These are phyloP conservation scores for Zaprionus africanus DNA, from an alignment of 1,140 invertebrate species.

Conservation along the genomic window DNA sequence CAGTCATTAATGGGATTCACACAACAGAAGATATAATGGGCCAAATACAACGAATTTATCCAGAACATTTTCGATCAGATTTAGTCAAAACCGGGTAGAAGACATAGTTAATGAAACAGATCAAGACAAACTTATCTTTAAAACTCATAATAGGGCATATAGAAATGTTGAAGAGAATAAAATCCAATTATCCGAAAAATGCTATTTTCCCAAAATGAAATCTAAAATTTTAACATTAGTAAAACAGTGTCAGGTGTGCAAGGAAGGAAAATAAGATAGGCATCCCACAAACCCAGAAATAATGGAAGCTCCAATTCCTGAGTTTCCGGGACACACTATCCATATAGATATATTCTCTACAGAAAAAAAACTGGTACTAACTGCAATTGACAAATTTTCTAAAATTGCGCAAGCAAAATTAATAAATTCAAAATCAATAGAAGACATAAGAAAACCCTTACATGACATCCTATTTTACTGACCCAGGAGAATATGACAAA, in stretches of 20 bases:
- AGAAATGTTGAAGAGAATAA: background rate
- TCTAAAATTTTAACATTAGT: background rate
- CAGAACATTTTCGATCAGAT: background rate
- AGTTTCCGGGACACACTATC: background rate
- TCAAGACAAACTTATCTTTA: background rate
- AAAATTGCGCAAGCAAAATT: background rate
- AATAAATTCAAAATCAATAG: background rate
- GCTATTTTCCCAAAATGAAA: slow-evolving; percentile 3
- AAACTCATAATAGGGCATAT: background rate
- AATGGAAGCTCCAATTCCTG: background rate
- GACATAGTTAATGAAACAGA: background rate
- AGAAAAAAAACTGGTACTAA: background rate
- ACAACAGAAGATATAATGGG: slow-evolving; percentile 19
- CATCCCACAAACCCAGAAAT: background rate
- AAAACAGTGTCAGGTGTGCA: background rate
- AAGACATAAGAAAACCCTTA: background rate
- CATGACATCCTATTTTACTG: slow-evolving; percentile 28
- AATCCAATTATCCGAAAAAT: background rate
- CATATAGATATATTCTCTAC: too few relatives aligned
- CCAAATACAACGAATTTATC: background rate
- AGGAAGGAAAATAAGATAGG: background rate
- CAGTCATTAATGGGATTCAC: slow-evolving; percentile 15
- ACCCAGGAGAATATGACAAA: slow-evolving; percentile 30
- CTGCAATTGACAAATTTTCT: background rate
- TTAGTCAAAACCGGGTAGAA: background rate